Evolutionary conservation across 2,797 vertebrate species (phyloP).

Genomic region (Lutjanus argentimaculatus): DNA sequence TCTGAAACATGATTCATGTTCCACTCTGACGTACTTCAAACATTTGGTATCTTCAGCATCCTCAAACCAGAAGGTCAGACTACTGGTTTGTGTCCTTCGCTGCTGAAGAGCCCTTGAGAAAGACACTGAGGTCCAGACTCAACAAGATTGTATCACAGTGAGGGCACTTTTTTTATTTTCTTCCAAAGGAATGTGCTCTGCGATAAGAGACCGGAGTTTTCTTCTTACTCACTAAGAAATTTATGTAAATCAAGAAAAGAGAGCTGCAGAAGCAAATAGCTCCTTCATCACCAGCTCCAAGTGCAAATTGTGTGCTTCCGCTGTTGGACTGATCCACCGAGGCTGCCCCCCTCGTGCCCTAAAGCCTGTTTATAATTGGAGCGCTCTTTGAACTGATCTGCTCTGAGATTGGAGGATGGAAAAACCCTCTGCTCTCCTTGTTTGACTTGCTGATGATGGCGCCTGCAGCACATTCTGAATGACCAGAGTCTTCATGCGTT

Average conservation of each 20-base stretch:
- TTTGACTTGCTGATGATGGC: constrained; percentile 52
- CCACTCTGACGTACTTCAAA: not conserved
- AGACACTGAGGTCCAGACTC: not conserved
- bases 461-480: constrained; percentile 43
- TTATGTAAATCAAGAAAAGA: constrained; percentile 26
- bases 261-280: constrained; percentile 31
- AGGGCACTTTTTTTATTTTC: not conserved
- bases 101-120: constrained; percentile 1
- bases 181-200: not conserved
- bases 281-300: constrained; percentile 45
- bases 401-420: constrained; percentile 61
- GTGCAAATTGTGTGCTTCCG: constrained; percentile 48
- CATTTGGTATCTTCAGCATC: not conserved
- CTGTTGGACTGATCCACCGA: constrained; percentile 26
- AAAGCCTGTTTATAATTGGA: constrained; percentile 74
- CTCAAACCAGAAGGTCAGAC: not conserved
- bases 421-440: constrained; percentile 53
- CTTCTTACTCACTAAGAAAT: not conserved
- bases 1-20: not conserved
- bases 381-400: constrained; percentile 66
- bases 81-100: not conserved
- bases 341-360: constrained; percentile 46
- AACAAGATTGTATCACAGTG: not conserved
- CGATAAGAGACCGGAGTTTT: not conserved
- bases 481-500: constrained; percentile 21